phyloP scores from a whole-genome alignment of 2,888 invertebrate species.

The Argynnis bischoffii region DNA sequence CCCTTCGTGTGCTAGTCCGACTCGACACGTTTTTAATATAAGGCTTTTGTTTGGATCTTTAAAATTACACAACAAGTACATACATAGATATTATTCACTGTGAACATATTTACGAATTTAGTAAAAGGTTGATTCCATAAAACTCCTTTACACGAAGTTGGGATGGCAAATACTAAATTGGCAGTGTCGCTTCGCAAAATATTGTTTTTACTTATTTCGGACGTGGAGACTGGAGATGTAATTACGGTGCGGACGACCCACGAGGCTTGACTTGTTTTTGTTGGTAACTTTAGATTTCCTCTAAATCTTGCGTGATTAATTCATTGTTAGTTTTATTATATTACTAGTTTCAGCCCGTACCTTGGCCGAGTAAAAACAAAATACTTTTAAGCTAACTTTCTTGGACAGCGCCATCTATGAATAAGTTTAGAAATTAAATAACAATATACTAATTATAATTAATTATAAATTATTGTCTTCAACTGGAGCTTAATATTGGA shows the following conservation, averaged over 20 bases:
- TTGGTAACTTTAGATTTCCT: slow-evolving; percentile 4
- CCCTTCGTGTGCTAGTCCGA: too few relatives aligned
- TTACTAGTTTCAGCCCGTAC: not conserved
- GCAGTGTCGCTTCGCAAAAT: slow-evolving; percentile 69
- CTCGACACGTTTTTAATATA: too few relatives aligned
- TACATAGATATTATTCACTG: too few relatives aligned
- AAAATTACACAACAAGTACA: too few relatives aligned
- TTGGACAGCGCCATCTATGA: too few relatives aligned
- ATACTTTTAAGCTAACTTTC: too few relatives aligned
- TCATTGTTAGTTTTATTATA: slow-evolving; percentile 32
- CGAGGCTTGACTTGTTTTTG: slow-evolving; percentile 49
- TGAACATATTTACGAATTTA: not conserved
- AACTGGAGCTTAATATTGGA: too few relatives aligned
- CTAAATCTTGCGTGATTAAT: not conserved
- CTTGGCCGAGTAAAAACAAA: too few relatives aligned
- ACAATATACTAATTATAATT: too few relatives aligned
- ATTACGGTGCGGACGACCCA: slow-evolving; percentile 73
- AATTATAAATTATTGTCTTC: too few relatives aligned
- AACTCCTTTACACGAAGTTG: not conserved
- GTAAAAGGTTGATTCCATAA: not conserved
- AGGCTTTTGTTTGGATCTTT: too few relatives aligned
- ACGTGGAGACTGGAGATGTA: slow-evolving; percentile 68
- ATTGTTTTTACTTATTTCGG: slow-evolving; percentile 80
- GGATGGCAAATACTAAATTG: not conserved
- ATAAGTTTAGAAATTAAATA: too few relatives aligned